Percentiles rank a stretch among this genome's conserved stretches.
Evolutionary conservation across 2,113 vertebrate species (phyloP).

Genomic region (Cephalopholis sonnerati): DNA sequence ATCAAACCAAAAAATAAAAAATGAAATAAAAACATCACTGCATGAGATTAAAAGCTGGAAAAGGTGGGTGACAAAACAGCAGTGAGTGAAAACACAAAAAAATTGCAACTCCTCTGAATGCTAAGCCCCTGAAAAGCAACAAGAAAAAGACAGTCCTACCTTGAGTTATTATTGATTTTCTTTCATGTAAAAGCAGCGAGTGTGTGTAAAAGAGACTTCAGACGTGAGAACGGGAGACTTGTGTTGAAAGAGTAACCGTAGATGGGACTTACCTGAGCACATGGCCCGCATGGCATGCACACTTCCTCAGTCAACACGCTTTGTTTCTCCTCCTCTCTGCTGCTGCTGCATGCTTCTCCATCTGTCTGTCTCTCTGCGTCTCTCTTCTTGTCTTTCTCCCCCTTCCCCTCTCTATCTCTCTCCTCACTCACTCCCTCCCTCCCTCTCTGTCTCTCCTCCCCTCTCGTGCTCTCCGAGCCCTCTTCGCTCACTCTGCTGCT

Average conservation of each 20-base stretch:
- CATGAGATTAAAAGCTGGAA: neutral
- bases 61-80: neutral
- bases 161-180: neutral
- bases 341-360: slow-evolving; percentile 68
- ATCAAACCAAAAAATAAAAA: too few species aligned
- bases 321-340: slow-evolving; percentile 77
- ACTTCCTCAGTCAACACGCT: slow-evolving; percentile 80
- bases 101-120: neutral
- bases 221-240: neutral
- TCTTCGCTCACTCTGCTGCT: slow-evolving; percentile 31
- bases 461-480: slow-evolving; percentile 23
- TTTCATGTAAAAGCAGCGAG: neutral
- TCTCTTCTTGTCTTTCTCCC: slow-evolving; percentile 66
- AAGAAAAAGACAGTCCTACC: slow-evolving; percentile 34
- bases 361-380: slow-evolving; percentile 67
- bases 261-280: slow-evolving; percentile 83
- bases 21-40: neutral
- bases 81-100: slow-evolving; percentile 1
- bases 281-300: slow-evolving; percentile 74
- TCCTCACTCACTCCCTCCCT: slow-evolving; percentile 38
- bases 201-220: neutral
- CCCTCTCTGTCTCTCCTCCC: slow-evolving; percentile 34
- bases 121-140: neutral
- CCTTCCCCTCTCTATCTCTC: slow-evolving; percentile 28
- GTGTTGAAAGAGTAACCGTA: neutral